Percentiles rank a stretch among this genome's conserved stretches.
These are phyloP conservation scores for Ophioderma brevispina DNA, from an alignment of 35 echinoderm and acorn worm genomes.

Conservation along the genomic window DNA sequence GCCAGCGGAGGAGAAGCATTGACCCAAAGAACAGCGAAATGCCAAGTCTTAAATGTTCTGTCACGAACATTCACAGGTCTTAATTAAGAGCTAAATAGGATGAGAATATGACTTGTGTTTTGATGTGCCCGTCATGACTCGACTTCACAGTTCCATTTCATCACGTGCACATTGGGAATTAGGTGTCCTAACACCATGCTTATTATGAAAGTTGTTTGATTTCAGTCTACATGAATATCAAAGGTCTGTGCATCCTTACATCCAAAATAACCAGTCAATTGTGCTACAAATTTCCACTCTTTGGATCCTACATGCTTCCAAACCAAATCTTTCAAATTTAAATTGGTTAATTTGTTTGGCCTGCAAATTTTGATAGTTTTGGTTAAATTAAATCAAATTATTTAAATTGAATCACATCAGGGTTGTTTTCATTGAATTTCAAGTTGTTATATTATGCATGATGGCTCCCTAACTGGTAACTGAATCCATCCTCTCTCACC, in stretches of 20 bases:
- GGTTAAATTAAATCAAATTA: not conserved
- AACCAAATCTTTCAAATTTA: not conserved
- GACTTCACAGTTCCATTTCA: not conserved
- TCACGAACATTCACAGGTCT: not conserved
- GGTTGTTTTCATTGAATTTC: constrained; percentile 4
- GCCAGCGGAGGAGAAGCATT: no score
- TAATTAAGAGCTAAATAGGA: not conserved
- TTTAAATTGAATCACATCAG: not conserved
- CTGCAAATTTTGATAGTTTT: not conserved
- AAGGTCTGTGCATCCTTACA: no score
- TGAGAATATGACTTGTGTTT: not conserved
- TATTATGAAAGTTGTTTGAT: no score
- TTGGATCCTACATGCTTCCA: no score
- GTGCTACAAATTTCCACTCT: no score
- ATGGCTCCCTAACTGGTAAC: not conserved
- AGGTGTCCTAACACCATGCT: not conserved
- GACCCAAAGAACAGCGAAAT: no score
- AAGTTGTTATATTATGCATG: not conserved
- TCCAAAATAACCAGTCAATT: no score
- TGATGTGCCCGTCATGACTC: not conserved
- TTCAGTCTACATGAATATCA: no score
- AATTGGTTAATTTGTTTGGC: not conserved
- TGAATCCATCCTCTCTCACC: not conserved
- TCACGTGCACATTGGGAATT: not conserved
- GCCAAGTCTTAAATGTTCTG: not conserved